Evolutionary conservation across 2,113 vertebrate genomes (phyloP).

Genomic region (Brachyhypopomus gauderio): DNA sequence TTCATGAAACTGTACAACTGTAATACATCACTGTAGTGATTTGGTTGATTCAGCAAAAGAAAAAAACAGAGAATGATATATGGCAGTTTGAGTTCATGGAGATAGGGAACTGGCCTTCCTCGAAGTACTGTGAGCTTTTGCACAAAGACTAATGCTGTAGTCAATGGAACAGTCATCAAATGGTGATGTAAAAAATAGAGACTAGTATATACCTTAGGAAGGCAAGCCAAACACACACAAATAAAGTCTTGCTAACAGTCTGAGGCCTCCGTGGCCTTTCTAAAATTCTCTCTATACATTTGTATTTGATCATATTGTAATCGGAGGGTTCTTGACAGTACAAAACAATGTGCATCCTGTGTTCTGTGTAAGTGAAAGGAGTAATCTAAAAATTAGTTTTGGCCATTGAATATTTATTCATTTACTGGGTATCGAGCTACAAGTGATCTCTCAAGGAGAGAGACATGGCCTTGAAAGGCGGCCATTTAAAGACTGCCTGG

Average conservation of each 20-base stretch:
- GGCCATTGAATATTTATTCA: slow-evolving; percentile 14
- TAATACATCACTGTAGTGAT: slow-evolving; percentile 82
- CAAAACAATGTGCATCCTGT: slow-evolving; percentile 22
- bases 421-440: slow-evolving; percentile 2
- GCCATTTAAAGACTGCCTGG: not conserved
- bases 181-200: slow-evolving; percentile 75
- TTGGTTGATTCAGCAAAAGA: slow-evolving; percentile 72
- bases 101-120: slow-evolving; percentile 77
- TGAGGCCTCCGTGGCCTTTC: slow-evolving; percentile 56
- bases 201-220: slow-evolving; percentile 72
- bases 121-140: slow-evolving; percentile 69
- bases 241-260: slow-evolving; percentile 59
- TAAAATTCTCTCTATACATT: slow-evolving; percentile 58
- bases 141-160: slow-evolving; percentile 74
- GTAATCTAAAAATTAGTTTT: slow-evolving; percentile 9
- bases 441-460: not conserved
- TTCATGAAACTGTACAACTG: slow-evolving; percentile 78
- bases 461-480: not conserved
- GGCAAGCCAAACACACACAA: slow-evolving; percentile 68
- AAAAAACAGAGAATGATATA: slow-evolving; percentile 59
- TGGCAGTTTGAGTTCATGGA: slow-evolving; percentile 75
- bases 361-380: slow-evolving; percentile 12
- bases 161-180: slow-evolving; percentile 81
- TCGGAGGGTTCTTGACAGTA: slow-evolving; percentile 7
- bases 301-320: slow-evolving; percentile 32